phyloP scores from a whole-genome alignment of 2,113 vertebrate species.

The Sus scrofa region T2T-Sscrofa CM001155.3:6340501-6341000 shows the following conservation, averaged over 20 bases:
- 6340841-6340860: neutral
- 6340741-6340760: neutral
- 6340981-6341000: neutral
- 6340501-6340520: neutral
- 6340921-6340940: neutral
- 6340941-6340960: fast-evolving
- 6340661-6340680: neutral
- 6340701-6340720: neutral
- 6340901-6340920: fast-evolving
- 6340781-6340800: neutral
- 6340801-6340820: neutral
- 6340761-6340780: neutral
- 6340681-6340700: neutral
- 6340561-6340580: neutral
- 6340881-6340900: fast-evolving
- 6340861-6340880: neutral
- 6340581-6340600: neutral
- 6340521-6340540: neutral
- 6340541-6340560: no score
- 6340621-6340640: fast-evolving
- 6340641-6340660: neutral
- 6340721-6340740: neutral
- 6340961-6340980: fast-evolving
- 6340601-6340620: neutral
- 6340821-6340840: neutral